These are phyloP conservation scores for Lumbricus terrestris DNA, from an alignment of 2,888 invertebrate species.

Conservation along the genomic window DNA sequence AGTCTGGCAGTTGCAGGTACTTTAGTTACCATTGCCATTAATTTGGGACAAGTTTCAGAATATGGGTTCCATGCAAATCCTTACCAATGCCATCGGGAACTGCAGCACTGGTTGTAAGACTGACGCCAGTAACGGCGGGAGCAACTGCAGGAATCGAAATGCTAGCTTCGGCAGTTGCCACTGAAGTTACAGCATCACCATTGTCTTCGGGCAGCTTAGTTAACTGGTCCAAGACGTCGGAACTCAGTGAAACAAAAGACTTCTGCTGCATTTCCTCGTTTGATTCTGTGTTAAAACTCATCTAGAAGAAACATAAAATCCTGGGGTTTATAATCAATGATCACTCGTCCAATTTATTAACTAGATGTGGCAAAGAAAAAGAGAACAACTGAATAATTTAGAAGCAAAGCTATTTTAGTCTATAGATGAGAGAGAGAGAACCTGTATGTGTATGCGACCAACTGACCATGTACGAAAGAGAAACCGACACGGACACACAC, in stretches of 20 bases:
- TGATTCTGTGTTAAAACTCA: not conserved
- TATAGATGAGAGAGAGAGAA: too few species aligned
- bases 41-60: not conserved
- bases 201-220: not conserved
- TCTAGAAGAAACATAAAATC: not conserved
- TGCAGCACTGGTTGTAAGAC: not conserved
- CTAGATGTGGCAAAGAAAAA: not conserved
- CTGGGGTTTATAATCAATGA: too few species aligned
- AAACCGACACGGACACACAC: too few species aligned
- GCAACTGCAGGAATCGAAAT: not conserved
- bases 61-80: not conserved
- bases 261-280: not conserved
- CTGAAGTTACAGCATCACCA: slow-evolving; percentile 3
- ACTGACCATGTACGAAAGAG: too few species aligned
- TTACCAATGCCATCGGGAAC: not conserved
- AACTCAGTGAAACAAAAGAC: not conserved
- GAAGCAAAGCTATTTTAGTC: too few species aligned
- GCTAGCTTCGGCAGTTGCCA: not conserved
- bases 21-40: not conserved
- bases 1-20: not conserved
- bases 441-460: too few species aligned
- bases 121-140: not conserved
- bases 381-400: too few species aligned
- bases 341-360: not conserved
- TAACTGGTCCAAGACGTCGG: not conserved